phyloP scores from a whole-genome alignment of 2,888 invertebrate genomes.

The Andricus quercusramuli region DNA sequence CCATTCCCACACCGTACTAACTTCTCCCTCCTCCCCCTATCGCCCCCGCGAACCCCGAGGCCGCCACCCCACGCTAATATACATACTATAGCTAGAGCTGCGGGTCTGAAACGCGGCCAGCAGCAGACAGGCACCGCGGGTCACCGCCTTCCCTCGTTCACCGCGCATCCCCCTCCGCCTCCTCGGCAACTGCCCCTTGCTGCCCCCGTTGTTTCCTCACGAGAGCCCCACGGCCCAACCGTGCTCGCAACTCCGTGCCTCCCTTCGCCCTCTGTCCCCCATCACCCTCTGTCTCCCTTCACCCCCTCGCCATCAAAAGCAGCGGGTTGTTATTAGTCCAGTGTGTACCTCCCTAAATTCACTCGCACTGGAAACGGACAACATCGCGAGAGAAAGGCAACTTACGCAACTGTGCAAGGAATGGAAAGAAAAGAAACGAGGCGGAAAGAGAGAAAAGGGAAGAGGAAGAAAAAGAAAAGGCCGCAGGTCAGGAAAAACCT shows the following conservation, averaged over 20 bases:
- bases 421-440: neutral
- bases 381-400: constrained; percentile 47
- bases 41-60: constrained; percentile 60
- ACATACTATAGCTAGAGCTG: constrained; percentile 52
- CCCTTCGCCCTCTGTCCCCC: neutral
- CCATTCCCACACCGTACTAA: constrained; percentile 53
- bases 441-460: neutral
- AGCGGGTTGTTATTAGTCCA: constrained; percentile 70
- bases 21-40: constrained; percentile 64
- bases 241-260: constrained; percentile 10
- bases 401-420: constrained; percentile 9
- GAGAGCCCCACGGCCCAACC: constrained; percentile 31
- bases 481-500: too few relatives aligned
- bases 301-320: constrained; percentile 4
- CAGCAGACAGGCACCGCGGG: constrained; percentile 77
- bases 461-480: too few relatives aligned
- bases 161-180: constrained; percentile 23
- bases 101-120: constrained; percentile 73
- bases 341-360: constrained; percentile 73
- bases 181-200: neutral
- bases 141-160: constrained; percentile 68
- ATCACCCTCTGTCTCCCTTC: too few relatives aligned
- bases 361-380: constrained; percentile 66
- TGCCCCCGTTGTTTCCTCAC: constrained; percentile 41
- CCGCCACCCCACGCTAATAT: constrained; percentile 50